Conservation (phyloP, 2,888 invertebrate genomes). For the Athripsodes cinereus region DNA sequence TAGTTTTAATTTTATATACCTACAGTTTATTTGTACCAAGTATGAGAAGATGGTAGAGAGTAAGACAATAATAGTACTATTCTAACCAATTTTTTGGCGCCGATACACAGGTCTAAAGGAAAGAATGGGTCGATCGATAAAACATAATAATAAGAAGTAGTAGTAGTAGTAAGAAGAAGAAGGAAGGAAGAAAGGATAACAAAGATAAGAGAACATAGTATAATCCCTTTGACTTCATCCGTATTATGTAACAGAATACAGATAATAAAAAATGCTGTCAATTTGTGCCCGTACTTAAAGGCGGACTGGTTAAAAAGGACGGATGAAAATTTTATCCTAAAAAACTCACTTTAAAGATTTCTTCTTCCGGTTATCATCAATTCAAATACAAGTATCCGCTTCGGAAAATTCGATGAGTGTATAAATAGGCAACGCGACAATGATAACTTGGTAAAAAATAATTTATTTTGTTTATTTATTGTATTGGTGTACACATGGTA, state of each 20-base stretch:
- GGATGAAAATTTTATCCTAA: neutral
- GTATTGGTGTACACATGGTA: too few species aligned
- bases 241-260: slow-evolving; percentile 2
- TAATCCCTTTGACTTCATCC: neutral
- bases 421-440: too few species aligned
- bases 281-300: neutral
- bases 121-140: neutral
- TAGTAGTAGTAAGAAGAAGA: neutral
- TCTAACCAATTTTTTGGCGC: neutral
- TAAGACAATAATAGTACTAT: neutral
- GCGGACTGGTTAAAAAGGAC: neutral
- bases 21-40: too few species aligned
- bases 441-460: too few species aligned
- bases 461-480: too few species aligned
- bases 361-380: neutral
- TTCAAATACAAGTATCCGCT: neutral
- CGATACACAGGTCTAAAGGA: neutral
- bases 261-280: slow-evolving; percentile 2
- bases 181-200: neutral
- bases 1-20: too few species aligned
- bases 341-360: neutral
- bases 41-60: too few species aligned
- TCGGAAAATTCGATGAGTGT: neutral
- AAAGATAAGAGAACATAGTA: neutral
- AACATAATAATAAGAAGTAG: neutral